A percentile compares a stretch with the other conserved stretches of the same genome.
These are phyloP conservation scores for Sminthopsis crassicaudata DNA, from an alignment of 2,113 vertebrate genomes.

Conservation along the genomic window DNA sequence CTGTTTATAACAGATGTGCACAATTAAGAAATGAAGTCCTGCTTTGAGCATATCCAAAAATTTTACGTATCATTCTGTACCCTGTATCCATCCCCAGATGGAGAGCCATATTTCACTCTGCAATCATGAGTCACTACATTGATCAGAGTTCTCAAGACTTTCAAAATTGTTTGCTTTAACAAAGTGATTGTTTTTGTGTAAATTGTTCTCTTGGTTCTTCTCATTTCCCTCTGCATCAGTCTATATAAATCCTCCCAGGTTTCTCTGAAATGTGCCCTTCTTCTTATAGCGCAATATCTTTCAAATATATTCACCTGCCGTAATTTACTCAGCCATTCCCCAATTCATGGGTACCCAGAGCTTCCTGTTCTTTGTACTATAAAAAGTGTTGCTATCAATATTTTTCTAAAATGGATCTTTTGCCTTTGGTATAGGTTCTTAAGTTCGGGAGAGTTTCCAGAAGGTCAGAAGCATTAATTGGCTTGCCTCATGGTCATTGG, in stretches of 20 bases:
- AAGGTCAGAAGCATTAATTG: background rate
- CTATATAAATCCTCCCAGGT: background rate
- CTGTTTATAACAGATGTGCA: background rate
- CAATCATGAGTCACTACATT: background rate
- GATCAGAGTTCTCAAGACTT: background rate
- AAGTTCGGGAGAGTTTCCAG: background rate
- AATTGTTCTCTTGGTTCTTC: background rate
- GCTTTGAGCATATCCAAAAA: background rate
- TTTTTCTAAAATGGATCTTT: background rate
- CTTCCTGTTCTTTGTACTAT: background rate
- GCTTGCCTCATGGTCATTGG: background rate
- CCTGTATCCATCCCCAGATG: background rate
- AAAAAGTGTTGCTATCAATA: background rate
- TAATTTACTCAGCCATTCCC: background rate
- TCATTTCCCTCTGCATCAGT: background rate
- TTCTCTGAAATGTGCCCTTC: too few relatives aligned
- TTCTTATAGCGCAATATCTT: background rate
- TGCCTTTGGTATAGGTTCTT: background rate
- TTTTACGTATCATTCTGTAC: background rate
- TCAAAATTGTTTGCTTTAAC: background rate
- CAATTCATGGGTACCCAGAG: background rate
- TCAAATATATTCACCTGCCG: background rate
- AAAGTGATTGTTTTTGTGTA: background rate
- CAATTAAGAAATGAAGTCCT: background rate
- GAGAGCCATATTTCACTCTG: background rate